Percentiles rank a stretch among this genome's conserved stretches.
These are phyloP conservation scores for Girardinus metallicus DNA, from an alignment of 2,797 vertebrate species.

Conservation along the genomic window DNA sequence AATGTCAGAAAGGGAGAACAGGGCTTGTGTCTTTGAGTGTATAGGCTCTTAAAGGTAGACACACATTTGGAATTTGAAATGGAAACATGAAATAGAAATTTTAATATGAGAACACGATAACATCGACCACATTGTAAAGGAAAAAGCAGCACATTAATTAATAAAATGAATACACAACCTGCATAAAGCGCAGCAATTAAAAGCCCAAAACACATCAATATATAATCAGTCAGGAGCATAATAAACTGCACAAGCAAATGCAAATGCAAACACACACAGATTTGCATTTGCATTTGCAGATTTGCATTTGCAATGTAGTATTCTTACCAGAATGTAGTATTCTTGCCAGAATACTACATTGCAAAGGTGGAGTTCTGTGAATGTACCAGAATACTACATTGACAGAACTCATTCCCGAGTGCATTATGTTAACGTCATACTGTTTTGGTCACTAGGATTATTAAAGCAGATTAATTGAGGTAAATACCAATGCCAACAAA, in stretches of 20 bases:
- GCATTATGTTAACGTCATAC: neutral
- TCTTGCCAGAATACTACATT: no score
- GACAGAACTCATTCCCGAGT: neutral
- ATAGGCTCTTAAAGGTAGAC: neutral
- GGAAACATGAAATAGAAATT: neutral
- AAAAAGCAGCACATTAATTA: slow-evolving; percentile 2
- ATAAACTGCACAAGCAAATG: neutral
- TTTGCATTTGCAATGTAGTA: no score
- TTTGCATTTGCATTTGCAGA: neutral
- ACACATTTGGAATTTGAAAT: neutral
- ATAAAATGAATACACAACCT: neutral
- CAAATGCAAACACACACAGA: slow-evolving; percentile 7
- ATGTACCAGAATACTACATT: neutral
- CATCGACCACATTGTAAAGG: neutral
- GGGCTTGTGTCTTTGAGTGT: neutral
- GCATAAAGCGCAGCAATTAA: slow-evolving; percentile 18
- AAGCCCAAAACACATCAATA: slow-evolving; percentile 14
- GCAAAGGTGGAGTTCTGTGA: no score
- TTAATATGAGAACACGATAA: neutral
- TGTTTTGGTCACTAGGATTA: neutral
- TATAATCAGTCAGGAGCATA: slow-evolving; percentile 11
- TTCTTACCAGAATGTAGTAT: no score
- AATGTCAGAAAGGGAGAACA: neutral
- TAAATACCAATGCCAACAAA: neutral
- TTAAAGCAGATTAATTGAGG: neutral